Evolutionary conservation across 35 echinoderm and acorn worm genomes (phyloP), one percentile per base, ranked within the genome.

Genomic region (Holothuria glaberrima): DNA sequence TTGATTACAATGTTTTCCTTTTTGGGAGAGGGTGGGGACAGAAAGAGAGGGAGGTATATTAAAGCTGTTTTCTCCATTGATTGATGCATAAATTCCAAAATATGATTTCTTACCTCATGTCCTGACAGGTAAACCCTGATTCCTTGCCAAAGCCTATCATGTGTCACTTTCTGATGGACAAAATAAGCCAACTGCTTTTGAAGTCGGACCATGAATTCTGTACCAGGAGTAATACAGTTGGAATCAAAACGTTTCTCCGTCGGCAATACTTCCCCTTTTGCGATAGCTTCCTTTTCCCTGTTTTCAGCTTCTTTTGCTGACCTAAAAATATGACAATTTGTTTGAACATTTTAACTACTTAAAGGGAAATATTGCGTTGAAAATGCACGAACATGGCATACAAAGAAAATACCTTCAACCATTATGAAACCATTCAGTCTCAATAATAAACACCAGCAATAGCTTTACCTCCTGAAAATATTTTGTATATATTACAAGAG

Each of bases 211-310:
- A 98, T 98, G 88, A 98, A 98, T 31, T 85, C 82, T 28, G 96
- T 98, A 13, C 96, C 96, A 9, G 96, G 96, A 21, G 96, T 98
- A 87, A 98, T 98, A 86, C 96, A 98, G 36, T 98, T 98, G 44
- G 96, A 98, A 71, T 98, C 96, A 85, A 98, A 98, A 29, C 96
- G 27, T 78, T 98, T 98, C 64, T 94, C 96, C 0, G 54, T 72
- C 34, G 96, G 96, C 35, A 98, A 86, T 19, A 26, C 75, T 41
- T 98, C 96, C 24, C 96, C 96, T 78, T 98, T 98, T 0, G 75
- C 17, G 0, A 98, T 14, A 45, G 96, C 96, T 64, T 98, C 87
- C 61, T 94, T 92, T 58, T 98, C 96, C 46, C 88, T 89, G 24
- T 77, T 81, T 36, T 92, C 91, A 20, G 96, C 90, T 73, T 92